Evolutionary conservation across 2,888 invertebrate genomes (phyloP), one percentile per base, ranked within the genome.

Genomic region (Agrochola litura): DNA sequence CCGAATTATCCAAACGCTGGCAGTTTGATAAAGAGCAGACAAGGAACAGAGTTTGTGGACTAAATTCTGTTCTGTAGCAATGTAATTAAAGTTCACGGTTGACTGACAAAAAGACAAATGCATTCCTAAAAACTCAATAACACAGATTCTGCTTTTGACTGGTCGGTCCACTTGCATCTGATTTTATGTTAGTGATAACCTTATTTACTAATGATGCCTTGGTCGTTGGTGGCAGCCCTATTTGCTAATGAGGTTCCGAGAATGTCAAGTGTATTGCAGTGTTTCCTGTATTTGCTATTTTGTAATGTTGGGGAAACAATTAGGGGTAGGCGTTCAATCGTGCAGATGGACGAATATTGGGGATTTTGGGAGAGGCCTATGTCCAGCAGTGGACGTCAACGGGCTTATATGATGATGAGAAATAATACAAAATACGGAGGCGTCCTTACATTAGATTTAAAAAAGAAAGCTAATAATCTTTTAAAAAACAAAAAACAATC

Each of bases 181-280:
- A 67, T 37, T 3, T 16, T 49, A 66, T 43, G 22, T 43, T 22
- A 60, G 52, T 54, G 64, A 63, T 41, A 72, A 65, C 72, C 49
- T 54, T 77, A 81, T 82, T 72, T 60, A 22, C 72, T 77, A 82
- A 81, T 77, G 67, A 82, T 43, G 60, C 43, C 25, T 54, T 65
- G n/a, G 56, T 37, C 41, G 61, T 25, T 61, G 14, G 71, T 37
- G 54, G 41, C 43, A 65, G 37, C 56, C 60, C 43, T 77, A 66
- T 43, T 69, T 69, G 25, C 68, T 82, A 73, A 77, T 77, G 78
- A 73, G 65, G 46, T 61, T n/a, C 46, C 37, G 12, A 60, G 71
- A 81, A 64, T 68, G 58, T 77, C 63, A 82, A 77, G 77, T 64
- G 46, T 30, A 43, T 30, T 67, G 73, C 60, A 61, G 54, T 30